Evolutionary conservation across 2,113 vertebrate species (phyloP).

Genomic region (Lampris megalopsis): DNA sequence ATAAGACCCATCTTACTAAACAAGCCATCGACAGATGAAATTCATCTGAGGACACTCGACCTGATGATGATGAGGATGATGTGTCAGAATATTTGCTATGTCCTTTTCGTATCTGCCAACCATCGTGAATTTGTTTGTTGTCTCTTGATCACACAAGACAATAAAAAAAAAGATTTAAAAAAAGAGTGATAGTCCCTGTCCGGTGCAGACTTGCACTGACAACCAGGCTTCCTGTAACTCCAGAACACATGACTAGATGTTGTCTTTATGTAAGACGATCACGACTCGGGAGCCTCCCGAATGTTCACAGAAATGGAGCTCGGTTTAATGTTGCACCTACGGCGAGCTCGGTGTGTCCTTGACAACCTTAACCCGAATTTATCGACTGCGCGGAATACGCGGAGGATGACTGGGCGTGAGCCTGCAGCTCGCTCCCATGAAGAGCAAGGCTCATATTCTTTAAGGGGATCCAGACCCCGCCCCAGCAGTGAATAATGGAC

Average conservation of each 20-base stretch:
- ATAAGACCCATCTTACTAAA: too few relatives aligned
- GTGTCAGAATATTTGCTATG: too few relatives aligned
- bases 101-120: too few relatives aligned
- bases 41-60: too few relatives aligned
- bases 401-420: slow-evolving; percentile 1
- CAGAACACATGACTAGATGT: slow-evolving; percentile 53
- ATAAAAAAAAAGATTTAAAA: too few relatives aligned
- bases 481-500: slow-evolving; percentile 2
- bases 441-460: slow-evolving; percentile 6
- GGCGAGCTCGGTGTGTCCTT: slow-evolving; percentile 12
- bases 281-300: slow-evolving; percentile 36
- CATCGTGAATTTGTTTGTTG: too few relatives aligned
- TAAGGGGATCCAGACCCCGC: slow-evolving; percentile 3
- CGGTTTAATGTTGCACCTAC: slow-evolving; percentile 37
- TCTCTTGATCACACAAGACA: too few relatives aligned
- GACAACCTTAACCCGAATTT: slow-evolving; percentile 26
- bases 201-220: slow-evolving; percentile 52
- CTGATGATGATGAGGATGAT: too few relatives aligned
- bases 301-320: background rate
- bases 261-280: slow-evolving; percentile 37
- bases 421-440: slow-evolving; percentile 2
- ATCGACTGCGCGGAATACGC: background rate
- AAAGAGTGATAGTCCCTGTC: slow-evolving; percentile 50
- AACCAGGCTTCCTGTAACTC: slow-evolving; percentile 28
- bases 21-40: too few relatives aligned